These are phyloP conservation scores for Triplophysa siluroides DNA, from an alignment of 2,113 vertebrate genomes.

Conservation along the genomic window DNA sequence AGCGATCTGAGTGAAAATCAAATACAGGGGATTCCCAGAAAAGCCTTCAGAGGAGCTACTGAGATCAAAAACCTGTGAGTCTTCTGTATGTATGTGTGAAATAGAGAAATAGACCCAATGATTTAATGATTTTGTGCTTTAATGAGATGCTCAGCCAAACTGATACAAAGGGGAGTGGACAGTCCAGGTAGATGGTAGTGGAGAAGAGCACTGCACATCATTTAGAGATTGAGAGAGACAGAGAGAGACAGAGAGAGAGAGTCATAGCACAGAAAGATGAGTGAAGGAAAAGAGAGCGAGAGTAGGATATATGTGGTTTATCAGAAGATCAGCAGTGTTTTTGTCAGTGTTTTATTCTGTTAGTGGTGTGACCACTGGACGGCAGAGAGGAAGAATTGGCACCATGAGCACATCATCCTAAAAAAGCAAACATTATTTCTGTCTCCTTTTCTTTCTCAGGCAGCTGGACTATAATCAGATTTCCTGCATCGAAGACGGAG, in stretches of 20 bases:
- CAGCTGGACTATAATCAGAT: slow-evolving; percentile 57
- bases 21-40: slow-evolving; percentile 96
- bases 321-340: slow-evolving; percentile 11
- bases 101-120: background rate
- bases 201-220: background rate
- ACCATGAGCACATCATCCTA: slow-evolving; percentile 8
- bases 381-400: background rate
- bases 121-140: slow-evolving; percentile 14
- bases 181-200: slow-evolving; percentile 2
- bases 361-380: background rate
- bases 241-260: background rate
- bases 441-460: slow-evolving; percentile 35
- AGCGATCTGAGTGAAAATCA: slow-evolving; percentile 98
- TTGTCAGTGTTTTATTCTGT: background rate
- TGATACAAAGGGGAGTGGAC: slow-evolving; percentile 9
- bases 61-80: slow-evolving; percentile 99
- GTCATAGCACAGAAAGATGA: background rate
- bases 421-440: slow-evolving; percentile 4
- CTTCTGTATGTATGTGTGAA: slow-evolving; percentile 13
- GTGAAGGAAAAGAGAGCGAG: background rate
- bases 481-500: slow-evolving; percentile 55
- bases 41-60: slow-evolving; percentile 95
- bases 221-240: slow-evolving; percentile 19
- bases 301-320: background rate
- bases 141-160: slow-evolving; percentile 30